Base-by-base conservation (phyloP, 2,113 vertebrate genomes). In the Thunnus maccoyii region DNA sequence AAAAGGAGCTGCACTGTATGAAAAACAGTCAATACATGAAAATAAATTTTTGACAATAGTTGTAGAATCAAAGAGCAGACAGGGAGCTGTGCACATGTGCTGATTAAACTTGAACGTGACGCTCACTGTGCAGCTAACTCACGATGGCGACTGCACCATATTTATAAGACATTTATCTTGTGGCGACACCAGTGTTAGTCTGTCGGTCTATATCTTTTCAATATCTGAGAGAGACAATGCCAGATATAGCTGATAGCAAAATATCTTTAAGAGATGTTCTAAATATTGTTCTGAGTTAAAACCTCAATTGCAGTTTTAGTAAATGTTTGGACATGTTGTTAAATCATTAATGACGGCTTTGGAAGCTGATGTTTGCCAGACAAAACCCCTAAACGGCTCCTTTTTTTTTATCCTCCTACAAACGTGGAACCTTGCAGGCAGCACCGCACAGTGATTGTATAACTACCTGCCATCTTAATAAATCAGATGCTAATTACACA, bases 391-490 rank as follows among this genome's bases (percentile, higher is more conserved):
- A 1, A 48, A 62, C 15, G 13, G 67, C 50, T 11, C 65, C 25
- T 63, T 69, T 22, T 22, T 22, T 22, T 72, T 80, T 3, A 82
- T 77, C 79, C 32, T 41, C 54, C 60, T 17, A 3, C 20, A 9
- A 32, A 67, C n/a, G n/a, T 50, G 30, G 4, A 78, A 27, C 69
- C 78, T 61, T n/a, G 3, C 55, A 52, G n/a, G 22, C 30, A 25
- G 47, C 36, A 12, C 1, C 12, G 4, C 1, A 41, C 22, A 51
- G 20, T 1, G 22, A 51, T 36, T 52, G 56, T 82, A 30, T 78
- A 72, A 85, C 85, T 82, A 87, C 55, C 25, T 47, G 48, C 56
- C 1, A 0, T 76, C 52, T 55, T 73, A 81, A 78, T 88, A 85
- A 89, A 87, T 86, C 48, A 61, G 10, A 67, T 17, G 8, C 47